A percentile compares a stretch with the other conserved stretches of the same genome.
Conservation (phyloP, 2,888 invertebrate species). For the Chromoteleia sp. region DNA sequence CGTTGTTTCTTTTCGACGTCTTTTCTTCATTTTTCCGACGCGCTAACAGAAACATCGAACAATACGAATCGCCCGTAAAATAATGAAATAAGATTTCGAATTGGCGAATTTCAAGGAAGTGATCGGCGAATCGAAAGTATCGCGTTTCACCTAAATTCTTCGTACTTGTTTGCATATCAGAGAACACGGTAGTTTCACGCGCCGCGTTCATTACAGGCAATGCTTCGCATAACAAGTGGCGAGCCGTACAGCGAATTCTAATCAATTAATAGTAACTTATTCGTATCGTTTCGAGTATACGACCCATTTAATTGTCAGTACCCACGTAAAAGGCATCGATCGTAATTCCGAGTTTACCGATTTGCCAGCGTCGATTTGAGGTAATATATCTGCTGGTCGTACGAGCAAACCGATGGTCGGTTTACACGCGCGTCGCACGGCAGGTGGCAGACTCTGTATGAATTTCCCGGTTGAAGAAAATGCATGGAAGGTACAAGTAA, state of each 20-base stretch:
- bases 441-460: conserved; percentile 58
- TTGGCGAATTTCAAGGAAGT: conserved; percentile 1
- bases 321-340: conserved; percentile 35
- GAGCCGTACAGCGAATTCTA: conserved; percentile 35
- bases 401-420: conserved; percentile 41
- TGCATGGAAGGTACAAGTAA: conserved; percentile 69
- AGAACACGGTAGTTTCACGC: conserved; percentile 41
- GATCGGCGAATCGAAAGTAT: conserved; percentile 35
- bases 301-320: conserved; percentile 57
- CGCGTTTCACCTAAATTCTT: conserved; percentile 53
- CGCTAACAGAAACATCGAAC: neutral
- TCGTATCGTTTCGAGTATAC: conserved; percentile 29
- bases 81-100: neutral
- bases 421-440: conserved; percentile 21
- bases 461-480: conserved; percentile 81
- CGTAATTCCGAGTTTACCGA: conserved; percentile 41
- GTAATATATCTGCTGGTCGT: conserved; percentile 9
- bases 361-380: conserved; percentile 45
- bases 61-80: neutral
- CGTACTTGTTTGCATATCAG: conserved; percentile 38
- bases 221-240: conserved; percentile 25
- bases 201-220: conserved; percentile 29
- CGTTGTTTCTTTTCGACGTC: too few species aligned
- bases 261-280: conserved; percentile 48
- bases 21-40: too few species aligned